Conservation (phyloP, 2,888 invertebrate species). For the Encarsia formosa region DNA sequence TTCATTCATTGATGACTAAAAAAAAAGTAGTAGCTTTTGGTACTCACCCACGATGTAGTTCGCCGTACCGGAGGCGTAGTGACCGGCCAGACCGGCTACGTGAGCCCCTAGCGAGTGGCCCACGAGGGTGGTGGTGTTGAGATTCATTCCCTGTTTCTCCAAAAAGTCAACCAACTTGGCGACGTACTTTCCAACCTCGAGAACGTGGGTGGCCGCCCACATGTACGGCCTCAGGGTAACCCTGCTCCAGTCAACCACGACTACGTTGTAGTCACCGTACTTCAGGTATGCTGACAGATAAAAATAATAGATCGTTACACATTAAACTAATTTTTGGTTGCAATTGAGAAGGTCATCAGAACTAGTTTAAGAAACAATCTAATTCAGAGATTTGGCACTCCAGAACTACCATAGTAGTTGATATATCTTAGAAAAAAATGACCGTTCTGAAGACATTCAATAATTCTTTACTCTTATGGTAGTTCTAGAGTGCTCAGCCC, state of each 20-base stretch:
- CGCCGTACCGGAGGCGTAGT: slow-evolving; percentile 30
- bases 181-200: slow-evolving; percentile 31
- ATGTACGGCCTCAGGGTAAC: slow-evolving; percentile 31
- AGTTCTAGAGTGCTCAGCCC: background rate
- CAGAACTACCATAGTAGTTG: too few species aligned
- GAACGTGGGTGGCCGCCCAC: slow-evolving; percentile 32
- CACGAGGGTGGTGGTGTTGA: slow-evolving; percentile 32
- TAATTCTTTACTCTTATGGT: background rate
- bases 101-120: slow-evolving; percentile 46
- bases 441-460: too few species aligned
- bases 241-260: slow-evolving; percentile 41
- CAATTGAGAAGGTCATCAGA: too few species aligned
- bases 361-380: too few species aligned
- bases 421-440: too few species aligned
- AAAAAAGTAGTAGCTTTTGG: background rate
- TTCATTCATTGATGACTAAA: background rate
- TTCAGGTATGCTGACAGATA: slow-evolving; percentile 35
- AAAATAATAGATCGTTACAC: background rate
- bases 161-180: slow-evolving; percentile 40
- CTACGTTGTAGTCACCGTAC: slow-evolving; percentile 39
- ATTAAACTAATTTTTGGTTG: too few species aligned
- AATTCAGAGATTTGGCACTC: too few species aligned
- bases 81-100: slow-evolving; percentile 39
- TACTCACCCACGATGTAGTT: slow-evolving; percentile 38
- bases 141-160: slow-evolving; percentile 30